A percentile compares a stretch with the other conserved stretches of the same genome.
These are phyloP conservation scores for Ridgeia piscesae DNA, from an alignment of 1,140 invertebrate genomes.

Conservation along the genomic window DNA sequence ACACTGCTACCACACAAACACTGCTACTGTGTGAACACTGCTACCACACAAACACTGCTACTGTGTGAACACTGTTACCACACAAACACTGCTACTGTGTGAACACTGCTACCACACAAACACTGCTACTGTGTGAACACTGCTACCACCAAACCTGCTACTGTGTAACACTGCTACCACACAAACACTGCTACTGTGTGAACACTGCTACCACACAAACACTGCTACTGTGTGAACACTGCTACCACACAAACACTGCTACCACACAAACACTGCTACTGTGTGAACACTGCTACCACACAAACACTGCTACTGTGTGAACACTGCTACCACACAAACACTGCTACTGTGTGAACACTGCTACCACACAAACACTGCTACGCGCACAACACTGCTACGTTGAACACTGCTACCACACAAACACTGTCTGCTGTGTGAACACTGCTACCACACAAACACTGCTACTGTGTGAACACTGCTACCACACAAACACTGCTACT, in stretches of 20 bases:
- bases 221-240: no score
- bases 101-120: background rate
- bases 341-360: background rate
- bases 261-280: no score
- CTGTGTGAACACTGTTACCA: background rate
- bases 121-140: background rate
- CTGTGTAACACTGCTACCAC: background rate
- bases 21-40: background rate
- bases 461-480: background rate
- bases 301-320: no score
- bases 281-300: no score
- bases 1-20: background rate
- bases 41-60: background rate
- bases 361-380: no score
- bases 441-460: background rate
- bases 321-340: background rate
- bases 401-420: background rate
- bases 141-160: background rate
- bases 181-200: background rate
- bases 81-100: background rate
- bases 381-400: no score
- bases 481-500: background rate
- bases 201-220: no score
- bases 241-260: no score
- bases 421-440: background rate